Evolutionary conservation across 2,888 invertebrate species (phyloP), one percentile per base, ranked within the genome.

Genomic region (Pandemis corylana): DNA sequence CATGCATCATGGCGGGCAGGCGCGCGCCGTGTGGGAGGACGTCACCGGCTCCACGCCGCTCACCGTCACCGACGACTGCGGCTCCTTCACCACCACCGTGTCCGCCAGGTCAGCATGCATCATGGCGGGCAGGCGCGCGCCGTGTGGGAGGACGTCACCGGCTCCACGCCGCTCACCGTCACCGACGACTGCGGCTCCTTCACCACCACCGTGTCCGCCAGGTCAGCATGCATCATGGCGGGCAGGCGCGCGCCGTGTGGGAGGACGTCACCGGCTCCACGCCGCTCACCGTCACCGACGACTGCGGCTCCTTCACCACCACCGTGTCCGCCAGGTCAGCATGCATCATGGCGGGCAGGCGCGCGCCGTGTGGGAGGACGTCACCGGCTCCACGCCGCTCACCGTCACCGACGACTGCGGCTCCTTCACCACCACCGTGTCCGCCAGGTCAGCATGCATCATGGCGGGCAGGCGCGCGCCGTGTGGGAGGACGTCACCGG

Each of bases 181-280:
- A 97, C 99, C 78, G 99, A 98, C 83, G 99, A 99, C 89, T 98
- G 98, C 87, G 99, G 99, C 2, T 99, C 99, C 42, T 99, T 99
- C 93, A 99, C 99, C 10, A 99, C 99, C 9, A 99, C 99, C 0
- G 99, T 99, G 0, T 99, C 99, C 0, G 99, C 99, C 66, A 95
- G 96, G 87, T 93, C 78, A 63, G 12, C 7, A n/a, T n/a, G 12
- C 12, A n/a, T 4, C 5, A n/a, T n/a, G n/a, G n/a, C n/a, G n/a
- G 49, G 3, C 98, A 98, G 80, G 98, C 98, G 81, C 97, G 98
- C 79, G 99, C 99, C 5, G 97, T 99, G 82, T 99, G 99, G 99
- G 99, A 99, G 90, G 99, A 99, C 92, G 99, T 99, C 10, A 99
- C 99, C 0, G 99, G 99, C 44, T 99, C 99, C 63, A 99, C 99